Percentiles rank a stretch among this genome's conserved stretches.
phyloP scores from a whole-genome alignment of 2,113 vertebrate genomes.

The Percina caprodes region DNA sequence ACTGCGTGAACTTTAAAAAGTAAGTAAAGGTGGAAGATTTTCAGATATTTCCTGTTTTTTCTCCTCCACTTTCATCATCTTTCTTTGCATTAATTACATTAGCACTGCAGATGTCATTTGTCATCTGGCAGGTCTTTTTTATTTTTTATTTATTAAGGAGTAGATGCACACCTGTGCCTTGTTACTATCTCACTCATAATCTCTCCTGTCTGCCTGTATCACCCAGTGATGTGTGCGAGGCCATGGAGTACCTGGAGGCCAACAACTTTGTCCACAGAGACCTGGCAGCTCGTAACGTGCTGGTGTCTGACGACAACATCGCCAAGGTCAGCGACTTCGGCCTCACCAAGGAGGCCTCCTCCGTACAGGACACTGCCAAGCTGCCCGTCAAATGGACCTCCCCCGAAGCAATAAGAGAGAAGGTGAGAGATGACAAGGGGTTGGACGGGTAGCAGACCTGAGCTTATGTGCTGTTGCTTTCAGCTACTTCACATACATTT shows the following conservation, averaged over 20 bases:
- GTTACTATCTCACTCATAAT: background rate
- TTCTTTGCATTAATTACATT: background rate
- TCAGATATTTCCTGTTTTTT: background rate
- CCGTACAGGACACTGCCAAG: constrained; percentile 95
- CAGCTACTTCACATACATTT: background rate
- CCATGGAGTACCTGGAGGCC: constrained; percentile 97
- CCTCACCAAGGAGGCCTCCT: constrained; percentile 97
- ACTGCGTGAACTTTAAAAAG: background rate
- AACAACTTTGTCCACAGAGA: constrained; percentile 98
- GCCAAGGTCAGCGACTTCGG: constrained; percentile 99
- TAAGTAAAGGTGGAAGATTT: background rate
- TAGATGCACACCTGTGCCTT: background rate
- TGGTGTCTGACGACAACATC: constrained; percentile 97
- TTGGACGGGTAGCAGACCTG: background rate
- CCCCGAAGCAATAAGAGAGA: constrained; percentile 96
- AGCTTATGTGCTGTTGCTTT: background rate
- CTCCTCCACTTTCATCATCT: background rate
- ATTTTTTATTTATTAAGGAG: background rate
- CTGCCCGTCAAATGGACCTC: constrained; percentile 98
- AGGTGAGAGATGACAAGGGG: constrained; percentile 78
- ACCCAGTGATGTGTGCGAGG: constrained; percentile 94
- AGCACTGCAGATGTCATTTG: background rate
- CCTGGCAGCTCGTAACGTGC: constrained; percentile 96
- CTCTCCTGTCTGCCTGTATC: background rate
- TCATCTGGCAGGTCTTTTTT: too few species aligned